Evolutionary conservation across 2,888 invertebrate genomes (phyloP).

Genomic region (Synanthedon vespiformis): DNA sequence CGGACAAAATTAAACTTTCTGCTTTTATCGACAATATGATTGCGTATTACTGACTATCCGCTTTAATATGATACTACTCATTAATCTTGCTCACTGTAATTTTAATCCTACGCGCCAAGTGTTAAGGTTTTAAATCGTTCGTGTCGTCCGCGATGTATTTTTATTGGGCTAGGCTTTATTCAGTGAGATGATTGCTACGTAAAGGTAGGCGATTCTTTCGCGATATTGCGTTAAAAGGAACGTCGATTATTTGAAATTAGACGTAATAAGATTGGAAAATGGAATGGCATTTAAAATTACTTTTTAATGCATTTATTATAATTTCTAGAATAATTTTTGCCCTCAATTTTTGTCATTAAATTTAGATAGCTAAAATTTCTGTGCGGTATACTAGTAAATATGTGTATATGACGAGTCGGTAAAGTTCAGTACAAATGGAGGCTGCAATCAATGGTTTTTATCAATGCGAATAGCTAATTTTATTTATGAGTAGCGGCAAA

Average conservation of each 20-base stretch:
- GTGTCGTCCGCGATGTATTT: background rate
- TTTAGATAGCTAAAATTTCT: too few relatives aligned
- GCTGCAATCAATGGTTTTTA: background rate
- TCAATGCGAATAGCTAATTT: background rate
- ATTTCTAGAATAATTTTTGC: too few relatives aligned
- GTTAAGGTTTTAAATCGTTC: conserved; percentile 12
- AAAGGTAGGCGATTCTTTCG: background rate
- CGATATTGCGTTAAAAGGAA: background rate
- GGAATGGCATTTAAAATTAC: background rate
- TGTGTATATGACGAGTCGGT: background rate
- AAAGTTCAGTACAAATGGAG: background rate
- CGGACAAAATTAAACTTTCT: conserved; percentile 10
- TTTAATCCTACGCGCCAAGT: conserved; percentile 4
- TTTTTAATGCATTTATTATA: background rate
- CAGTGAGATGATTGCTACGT: background rate
- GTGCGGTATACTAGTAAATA: too few relatives aligned
- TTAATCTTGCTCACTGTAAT: conserved; percentile 10
- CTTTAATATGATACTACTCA: conserved; percentile 25
- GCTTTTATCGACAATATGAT: conserved; percentile 18
- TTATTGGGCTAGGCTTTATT: background rate
- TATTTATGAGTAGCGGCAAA: background rate
- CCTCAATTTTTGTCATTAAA: too few relatives aligned
- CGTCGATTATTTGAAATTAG: background rate
- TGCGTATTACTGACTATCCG: conserved; percentile 27
- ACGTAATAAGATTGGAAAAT: background rate